Base-by-base conservation (phyloP, 2,797 vertebrate genomes). In the Moxostoma hubbsi region DNA sequence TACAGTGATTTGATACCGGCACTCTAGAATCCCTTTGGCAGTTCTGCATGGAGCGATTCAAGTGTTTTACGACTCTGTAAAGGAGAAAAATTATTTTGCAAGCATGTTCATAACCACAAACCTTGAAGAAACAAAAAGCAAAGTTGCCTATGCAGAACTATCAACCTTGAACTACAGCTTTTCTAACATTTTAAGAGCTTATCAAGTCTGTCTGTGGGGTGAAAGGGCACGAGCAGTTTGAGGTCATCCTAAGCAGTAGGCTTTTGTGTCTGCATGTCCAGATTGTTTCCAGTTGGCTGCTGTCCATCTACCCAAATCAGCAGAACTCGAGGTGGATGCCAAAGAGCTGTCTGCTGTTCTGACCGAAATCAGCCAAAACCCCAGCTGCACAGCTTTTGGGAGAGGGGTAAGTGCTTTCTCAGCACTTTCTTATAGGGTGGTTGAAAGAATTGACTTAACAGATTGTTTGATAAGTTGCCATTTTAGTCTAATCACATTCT, bases 281-380 rank as follows among this genome's bases (percentile, higher is more conserved):
- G 97, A 94, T 81, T 7, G 49, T 1, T 96, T 93, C 91, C 95
- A 97, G 73, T 88, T 99, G 85, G 91, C 95, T 61, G 94, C 95
- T 0, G 80, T 96, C 47, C 92, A 92, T 75, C 89, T 98, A 79
- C 90, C 96, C 1, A 94, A 91, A 88, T 92, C 90, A 9, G 79
- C 89, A 12, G 92, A 92, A 57, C 96, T 95, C 84, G 89, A 95
- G 83, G 72, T 95, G 85, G 93, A 97, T 81, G 89, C 88, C 62
- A 87, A 66, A 36, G 94, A 97, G 6, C 0, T 94, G 1, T 93
- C 92, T 5, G 85, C 92, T 18, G 88, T 98, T 86, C 88, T 97
- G 79, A 83, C 81, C 12, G 87, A 90, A 9, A 83, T 98, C 87
- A 90, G 87, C 80, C 70, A 86, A 0, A 95, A 94, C n/a, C 90